A percentile compares a stretch with the other conserved stretches of the same genome.
phyloP scores from a whole-genome alignment of 2,888 invertebrate species.

The Rhagium mordax region DNA sequence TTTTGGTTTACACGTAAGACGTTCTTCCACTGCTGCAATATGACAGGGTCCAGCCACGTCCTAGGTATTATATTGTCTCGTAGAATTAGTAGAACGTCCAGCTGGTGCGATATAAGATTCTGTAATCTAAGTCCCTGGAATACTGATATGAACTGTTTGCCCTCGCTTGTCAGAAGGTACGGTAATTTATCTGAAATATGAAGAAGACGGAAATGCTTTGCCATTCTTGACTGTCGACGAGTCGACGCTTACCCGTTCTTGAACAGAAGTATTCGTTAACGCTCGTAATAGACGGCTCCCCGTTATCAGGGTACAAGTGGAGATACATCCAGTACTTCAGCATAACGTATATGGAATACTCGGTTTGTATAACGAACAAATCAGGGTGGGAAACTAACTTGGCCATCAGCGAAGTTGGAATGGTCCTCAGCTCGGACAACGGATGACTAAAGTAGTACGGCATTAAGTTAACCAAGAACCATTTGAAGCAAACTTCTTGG shows the following conservation, averaged over 20 bases:
- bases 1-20: constrained; percentile 80
- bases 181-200: constrained; percentile 67
- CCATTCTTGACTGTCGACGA: too few species aligned
- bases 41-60: constrained; percentile 77
- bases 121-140: constrained; percentile 79
- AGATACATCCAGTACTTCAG: constrained; percentile 81
- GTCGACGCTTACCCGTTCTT: constrained; percentile 63
- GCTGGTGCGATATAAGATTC: constrained; percentile 80
- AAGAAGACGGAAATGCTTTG: background rate
- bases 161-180: constrained; percentile 76
- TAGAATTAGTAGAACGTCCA: constrained; percentile 79
- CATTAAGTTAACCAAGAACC: constrained; percentile 81
- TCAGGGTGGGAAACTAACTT: constrained; percentile 77
- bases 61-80: constrained; percentile 80
- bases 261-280: constrained; percentile 69
- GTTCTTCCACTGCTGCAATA: constrained; percentile 80
- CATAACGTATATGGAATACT: constrained; percentile 82
- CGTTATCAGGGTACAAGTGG: constrained; percentile 67
- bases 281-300: constrained; percentile 58
- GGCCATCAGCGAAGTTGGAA: constrained; percentile 79
- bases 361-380: constrained; percentile 84
- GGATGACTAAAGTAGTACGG: constrained; percentile 74
- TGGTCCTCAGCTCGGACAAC: constrained; percentile 74
- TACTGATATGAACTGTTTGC: constrained; percentile 74
- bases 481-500: constrained; percentile 77